Conservation (phyloP, 2,113 vertebrate genomes). For the Centropristis striata region DNA sequence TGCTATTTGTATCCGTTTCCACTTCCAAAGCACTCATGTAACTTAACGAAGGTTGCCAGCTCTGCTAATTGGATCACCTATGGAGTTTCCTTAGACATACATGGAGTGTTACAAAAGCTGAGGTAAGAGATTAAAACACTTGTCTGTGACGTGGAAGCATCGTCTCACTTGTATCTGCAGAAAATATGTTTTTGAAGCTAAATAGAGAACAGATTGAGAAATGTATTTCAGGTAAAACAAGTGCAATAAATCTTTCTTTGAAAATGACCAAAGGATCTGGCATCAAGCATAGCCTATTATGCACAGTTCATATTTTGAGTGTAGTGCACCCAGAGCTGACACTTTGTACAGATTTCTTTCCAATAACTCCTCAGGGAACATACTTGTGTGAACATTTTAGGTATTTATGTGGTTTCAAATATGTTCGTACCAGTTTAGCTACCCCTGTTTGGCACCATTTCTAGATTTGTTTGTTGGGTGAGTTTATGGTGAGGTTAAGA, state of each 20-base stretch:
- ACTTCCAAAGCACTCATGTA: constrained; percentile 41
- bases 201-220: too few species aligned
- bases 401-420: background rate
- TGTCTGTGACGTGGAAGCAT: background rate
- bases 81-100: constrained; percentile 14
- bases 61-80: constrained; percentile 64
- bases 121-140: background rate
- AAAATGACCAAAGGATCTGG: background rate
- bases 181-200: background rate
- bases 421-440: background rate
- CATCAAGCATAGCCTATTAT: background rate
- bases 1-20: constrained; percentile 46
- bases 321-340: constrained; percentile 6
- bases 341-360: constrained; percentile 12
- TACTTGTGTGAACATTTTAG: constrained; percentile 6
- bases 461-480: background rate
- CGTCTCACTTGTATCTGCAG: too few species aligned
- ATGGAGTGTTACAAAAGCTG: background rate
- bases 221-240: background rate
- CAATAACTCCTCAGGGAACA: background rate
- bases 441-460: background rate
- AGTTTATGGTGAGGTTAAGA: background rate
- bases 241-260: background rate
- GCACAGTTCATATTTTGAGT: background rate
- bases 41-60: constrained; percentile 24